Conservation (phyloP, 2,113 vertebrate species). For the Corydoras maculifer region DNA sequence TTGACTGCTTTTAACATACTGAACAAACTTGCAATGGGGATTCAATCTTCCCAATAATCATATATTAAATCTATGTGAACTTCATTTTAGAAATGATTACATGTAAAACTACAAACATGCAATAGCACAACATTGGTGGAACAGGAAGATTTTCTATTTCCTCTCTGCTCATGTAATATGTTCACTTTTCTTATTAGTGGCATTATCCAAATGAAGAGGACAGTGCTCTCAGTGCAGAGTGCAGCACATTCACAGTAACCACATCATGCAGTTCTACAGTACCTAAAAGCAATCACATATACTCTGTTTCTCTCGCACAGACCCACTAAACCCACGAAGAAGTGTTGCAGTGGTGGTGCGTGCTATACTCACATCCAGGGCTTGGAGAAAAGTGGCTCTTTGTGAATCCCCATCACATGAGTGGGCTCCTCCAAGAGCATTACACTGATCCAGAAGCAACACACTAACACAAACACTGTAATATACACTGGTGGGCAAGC, state of each 20-base stretch:
- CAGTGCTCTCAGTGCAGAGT: constrained; percentile 39
- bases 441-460: constrained; percentile 37
- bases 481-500: constrained; percentile 12
- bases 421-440: constrained; percentile 40
- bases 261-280: constrained; percentile 31
- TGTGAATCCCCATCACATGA: constrained; percentile 43
- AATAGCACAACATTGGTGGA: not conserved
- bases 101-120: constrained; percentile 30
- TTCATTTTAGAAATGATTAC: not conserved
- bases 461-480: constrained; percentile 19
- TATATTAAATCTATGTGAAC: too few species aligned
- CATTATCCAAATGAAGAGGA: constrained; percentile 42
- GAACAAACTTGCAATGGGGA: too few species aligned
- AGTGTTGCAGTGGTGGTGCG: constrained; percentile 17
- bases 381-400: constrained; percentile 40
- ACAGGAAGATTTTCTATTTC: constrained; percentile 32
- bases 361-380: constrained; percentile 48
- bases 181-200: constrained; percentile 32
- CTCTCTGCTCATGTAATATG: constrained; percentile 18
- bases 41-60: too few species aligned
- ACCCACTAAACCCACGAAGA: constrained; percentile 27
- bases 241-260: constrained; percentile 32
- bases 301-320: constrained; percentile 16
- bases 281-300: constrained; percentile 32
- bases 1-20: too few species aligned